Percentiles rank a stretch among this genome's conserved stretches.
Conservation (phyloP, 2,797 vertebrate genomes). For the Vespertilio murinus region DNA sequence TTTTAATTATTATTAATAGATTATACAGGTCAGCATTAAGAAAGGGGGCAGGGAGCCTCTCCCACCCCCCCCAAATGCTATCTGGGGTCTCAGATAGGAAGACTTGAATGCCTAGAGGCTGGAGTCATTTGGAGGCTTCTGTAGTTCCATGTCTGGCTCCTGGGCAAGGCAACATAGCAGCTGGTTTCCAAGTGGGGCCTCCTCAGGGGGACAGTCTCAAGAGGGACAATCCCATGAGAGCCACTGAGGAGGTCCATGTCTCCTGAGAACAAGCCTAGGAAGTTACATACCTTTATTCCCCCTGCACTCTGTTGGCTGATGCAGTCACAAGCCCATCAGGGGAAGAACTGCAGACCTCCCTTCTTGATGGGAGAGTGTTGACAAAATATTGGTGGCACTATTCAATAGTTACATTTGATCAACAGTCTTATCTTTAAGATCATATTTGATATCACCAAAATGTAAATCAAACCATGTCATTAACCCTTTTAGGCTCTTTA, state of each 20-base stretch:
- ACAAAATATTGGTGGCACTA: background rate
- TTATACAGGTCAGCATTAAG: conserved; percentile 10
- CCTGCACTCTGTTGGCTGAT: background rate
- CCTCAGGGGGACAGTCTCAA: background rate
- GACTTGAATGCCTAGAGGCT: background rate
- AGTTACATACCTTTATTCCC: background rate
- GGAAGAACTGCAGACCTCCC: background rate
- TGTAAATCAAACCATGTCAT: background rate
- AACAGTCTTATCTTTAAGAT: background rate
- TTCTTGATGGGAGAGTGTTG: background rate
- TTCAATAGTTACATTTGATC: background rate
- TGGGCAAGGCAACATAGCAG: background rate
- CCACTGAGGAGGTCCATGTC: background rate
- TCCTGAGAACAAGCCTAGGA: background rate
- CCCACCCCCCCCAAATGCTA: background rate
- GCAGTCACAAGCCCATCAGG: background rate
- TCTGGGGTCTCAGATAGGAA: background rate
- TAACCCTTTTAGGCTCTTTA: background rate
- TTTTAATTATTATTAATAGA: background rate
- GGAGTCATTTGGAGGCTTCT: background rate
- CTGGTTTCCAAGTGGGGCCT: background rate
- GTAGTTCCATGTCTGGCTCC: background rate
- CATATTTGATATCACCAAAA: background rate
- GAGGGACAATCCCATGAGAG: background rate
- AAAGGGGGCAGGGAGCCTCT: background rate